Base-by-base conservation (phyloP, 2,888 invertebrate species). In the Sphecodes monilicornis region DNA sequence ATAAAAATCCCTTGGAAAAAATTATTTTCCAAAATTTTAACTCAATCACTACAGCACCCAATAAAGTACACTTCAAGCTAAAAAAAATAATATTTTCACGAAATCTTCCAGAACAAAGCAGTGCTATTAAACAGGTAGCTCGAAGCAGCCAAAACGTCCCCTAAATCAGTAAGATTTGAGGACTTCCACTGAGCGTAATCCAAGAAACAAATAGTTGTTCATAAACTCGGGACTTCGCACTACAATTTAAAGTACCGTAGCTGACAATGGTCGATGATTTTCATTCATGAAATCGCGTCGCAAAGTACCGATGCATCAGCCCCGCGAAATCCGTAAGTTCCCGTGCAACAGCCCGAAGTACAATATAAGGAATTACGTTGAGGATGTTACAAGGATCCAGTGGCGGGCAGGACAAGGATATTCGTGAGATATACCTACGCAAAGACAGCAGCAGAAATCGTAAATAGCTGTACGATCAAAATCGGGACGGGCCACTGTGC, bases 401-500 rank as follows among this genome's bases (percentile, higher is more conserved):
- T 36, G 36, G 36, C 18, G 22, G 5, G 18, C 22, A 18, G 46
- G 68, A 10, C 29, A 4, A 22, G 80, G 32, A 68, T 43, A 43
- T 78, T 36, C 46, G 72, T 79, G 70, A 80, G 80, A 50, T 32
- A 69, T 76, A 54, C 57, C 57, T 68, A 83, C 72, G 75, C 80
- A 60, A 72, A 75, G 57, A 66, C 68, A 74, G 66, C 73, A 46
- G 82, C 57, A 50, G 64, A 88, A 91, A 91, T 86, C 89, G 88
- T 91, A 92, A 91, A 91, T 91, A 90, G 83, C 88, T 87, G 89
- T 85, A 87, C 88, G 88, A 88, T 89, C 86, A 78, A 87, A 84
- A 87, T 82, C 87, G 87, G 86, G 90, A 90, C 88, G 26, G 26
- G 57, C 57, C 57, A 26, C 57, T n/a, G 85, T 83, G 50, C 50